Evolutionary conservation across 64 coral and sea anemone genomes (phyloP).

Genomic region (Dendrophyllia cribrosa): DNA sequence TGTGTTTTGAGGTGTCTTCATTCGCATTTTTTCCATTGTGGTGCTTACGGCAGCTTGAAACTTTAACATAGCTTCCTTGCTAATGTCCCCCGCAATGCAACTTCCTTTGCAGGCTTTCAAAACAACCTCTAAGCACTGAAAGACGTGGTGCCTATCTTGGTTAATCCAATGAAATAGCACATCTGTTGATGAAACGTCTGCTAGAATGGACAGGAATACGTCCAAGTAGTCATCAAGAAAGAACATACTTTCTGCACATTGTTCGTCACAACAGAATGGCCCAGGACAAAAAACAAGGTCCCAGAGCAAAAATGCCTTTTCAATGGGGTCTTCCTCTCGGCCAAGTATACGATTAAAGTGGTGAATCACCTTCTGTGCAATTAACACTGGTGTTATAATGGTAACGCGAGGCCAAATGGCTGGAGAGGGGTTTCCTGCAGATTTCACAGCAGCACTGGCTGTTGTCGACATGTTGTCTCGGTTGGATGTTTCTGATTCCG

Average conservation of each 20-base stretch:
- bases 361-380: neutral
- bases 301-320: neutral
- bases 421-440: neutral
- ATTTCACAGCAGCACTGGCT: too few relatives aligned
- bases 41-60: neutral
- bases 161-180: neutral
- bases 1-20: too few relatives aligned
- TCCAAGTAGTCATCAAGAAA: neutral
- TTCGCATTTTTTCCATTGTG: neutral
- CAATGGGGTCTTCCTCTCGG: neutral
- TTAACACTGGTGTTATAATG: neutral
- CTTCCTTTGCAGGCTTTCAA: neutral
- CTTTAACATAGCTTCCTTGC: neutral
- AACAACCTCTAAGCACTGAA: slow-evolving; percentile 10
- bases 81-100: neutral
- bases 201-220: neutral
- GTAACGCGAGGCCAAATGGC: neutral
- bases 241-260: neutral
- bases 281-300: neutral
- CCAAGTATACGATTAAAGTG: neutral
- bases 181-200: neutral
- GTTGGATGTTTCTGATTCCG: neutral
- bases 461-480: neutral
- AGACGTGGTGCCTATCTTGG: neutral
- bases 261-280: too few relatives aligned